Conservation (phyloP, 2,113 vertebrate species). For the Macroglossus sobrinus region DNA sequence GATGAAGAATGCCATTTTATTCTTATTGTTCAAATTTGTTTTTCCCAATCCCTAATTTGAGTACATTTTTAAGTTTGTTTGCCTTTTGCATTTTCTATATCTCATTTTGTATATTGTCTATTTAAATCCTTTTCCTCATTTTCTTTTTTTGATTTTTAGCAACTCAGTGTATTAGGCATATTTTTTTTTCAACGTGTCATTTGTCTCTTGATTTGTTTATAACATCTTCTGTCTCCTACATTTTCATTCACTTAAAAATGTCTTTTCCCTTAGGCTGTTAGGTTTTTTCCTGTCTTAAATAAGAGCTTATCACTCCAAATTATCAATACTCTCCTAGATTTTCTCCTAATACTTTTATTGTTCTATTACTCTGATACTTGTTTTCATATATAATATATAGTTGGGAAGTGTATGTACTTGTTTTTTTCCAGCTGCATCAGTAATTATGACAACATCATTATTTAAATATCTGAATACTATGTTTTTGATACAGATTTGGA, state of each 20-base stretch:
- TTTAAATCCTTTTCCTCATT: neutral
- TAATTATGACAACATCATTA: neutral
- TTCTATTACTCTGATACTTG: neutral
- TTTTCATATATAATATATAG: neutral
- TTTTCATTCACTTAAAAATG: conserved; percentile 31
- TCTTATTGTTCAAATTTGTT: neutral
- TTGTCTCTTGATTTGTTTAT: conserved; percentile 9
- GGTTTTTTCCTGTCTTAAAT: neutral
- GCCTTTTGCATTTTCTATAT: neutral
- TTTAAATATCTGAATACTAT: neutral
- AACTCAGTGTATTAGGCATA: neutral
- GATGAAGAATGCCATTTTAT: neutral
- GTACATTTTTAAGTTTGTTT: neutral
- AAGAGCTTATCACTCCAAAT: neutral
- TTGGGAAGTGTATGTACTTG: neutral
- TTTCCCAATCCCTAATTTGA: neutral
- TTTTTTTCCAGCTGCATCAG: neutral
- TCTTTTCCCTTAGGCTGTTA: neutral
- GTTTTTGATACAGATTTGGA: neutral
- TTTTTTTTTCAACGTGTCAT: neutral
- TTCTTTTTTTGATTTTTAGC: neutral
- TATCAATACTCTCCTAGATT: neutral
- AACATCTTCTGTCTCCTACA: neutral
- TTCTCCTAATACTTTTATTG: neutral
- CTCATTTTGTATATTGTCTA: neutral